phyloP scores from a whole-genome alignment of 1,140 invertebrate genomes.

The Radopholus similis region DNA sequence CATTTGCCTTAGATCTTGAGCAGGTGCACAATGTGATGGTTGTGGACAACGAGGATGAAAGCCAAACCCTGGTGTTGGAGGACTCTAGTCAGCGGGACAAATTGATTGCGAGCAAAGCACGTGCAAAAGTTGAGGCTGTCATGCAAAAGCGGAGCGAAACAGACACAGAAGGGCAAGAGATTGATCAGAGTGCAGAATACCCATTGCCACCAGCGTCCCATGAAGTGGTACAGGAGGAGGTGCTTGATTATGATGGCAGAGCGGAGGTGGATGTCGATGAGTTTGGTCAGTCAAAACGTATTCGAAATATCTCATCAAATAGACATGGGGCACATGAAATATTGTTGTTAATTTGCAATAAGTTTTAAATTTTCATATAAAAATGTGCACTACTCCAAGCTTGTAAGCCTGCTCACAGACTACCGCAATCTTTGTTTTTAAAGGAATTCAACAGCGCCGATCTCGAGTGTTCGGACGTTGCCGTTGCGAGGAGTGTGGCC shows the following conservation, averaged over 20 bases:
- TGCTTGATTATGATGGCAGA: background rate
- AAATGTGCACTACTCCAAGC: background rate
- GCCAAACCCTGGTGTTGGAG: background rate
- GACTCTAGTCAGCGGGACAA: too few species aligned
- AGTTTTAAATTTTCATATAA: background rate
- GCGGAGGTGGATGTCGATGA: background rate
- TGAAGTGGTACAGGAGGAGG: background rate
- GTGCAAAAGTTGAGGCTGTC: too few species aligned
- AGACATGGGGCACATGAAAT: background rate
- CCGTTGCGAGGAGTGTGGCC: conserved; percentile 47
- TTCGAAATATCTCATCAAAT: too few species aligned
- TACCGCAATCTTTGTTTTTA: background rate
- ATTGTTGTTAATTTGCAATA: background rate
- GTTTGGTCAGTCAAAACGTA: background rate
- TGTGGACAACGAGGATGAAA: background rate
- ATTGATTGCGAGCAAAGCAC: too few species aligned
- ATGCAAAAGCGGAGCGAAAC: too few species aligned
- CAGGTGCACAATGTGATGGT: background rate
- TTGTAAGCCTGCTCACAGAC: background rate
- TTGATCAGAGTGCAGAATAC: too few species aligned
- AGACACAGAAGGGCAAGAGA: background rate
- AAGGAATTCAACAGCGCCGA: conserved; percentile 19
- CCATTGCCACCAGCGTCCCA: background rate
- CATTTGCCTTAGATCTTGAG: background rate
- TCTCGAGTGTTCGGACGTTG: conserved; percentile 50